A percentile compares a stretch with the other conserved stretches of the same genome.
Conservation (phyloP, 2,797 vertebrate species). For the Gallirallus australis region DNA sequence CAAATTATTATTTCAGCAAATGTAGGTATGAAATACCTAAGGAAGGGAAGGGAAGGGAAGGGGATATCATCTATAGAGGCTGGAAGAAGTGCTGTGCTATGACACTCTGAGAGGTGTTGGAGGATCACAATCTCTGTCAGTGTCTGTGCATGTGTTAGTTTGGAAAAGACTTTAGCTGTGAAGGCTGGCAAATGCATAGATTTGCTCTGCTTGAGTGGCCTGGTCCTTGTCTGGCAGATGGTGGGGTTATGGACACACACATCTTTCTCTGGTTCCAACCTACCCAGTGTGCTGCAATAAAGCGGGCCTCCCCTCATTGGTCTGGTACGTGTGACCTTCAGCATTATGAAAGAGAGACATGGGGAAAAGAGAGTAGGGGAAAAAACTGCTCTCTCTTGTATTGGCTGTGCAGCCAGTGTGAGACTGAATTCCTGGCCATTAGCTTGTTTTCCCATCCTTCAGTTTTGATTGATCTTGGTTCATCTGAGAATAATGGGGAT, state of each 20-base stretch:
- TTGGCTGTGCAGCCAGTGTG: accelerated
- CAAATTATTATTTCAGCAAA: background rate
- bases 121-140: background rate
- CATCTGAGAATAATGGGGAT: background rate
- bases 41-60: no score
- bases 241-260: background rate
- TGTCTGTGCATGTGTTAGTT: no score
- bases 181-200: background rate
- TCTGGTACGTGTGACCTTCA: background rate
- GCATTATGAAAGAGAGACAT: background rate
- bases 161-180: background rate
- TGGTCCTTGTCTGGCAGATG: background rate
- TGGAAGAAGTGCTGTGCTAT: background rate
- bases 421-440: background rate
- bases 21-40: background rate
- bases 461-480: background rate
- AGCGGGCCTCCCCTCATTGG: background rate
- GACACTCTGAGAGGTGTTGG: background rate
- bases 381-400: background rate
- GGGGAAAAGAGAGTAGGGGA: background rate
- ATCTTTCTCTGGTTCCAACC: background rate
- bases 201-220: background rate
- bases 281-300: background rate
- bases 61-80: no score
- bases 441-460: background rate